Conservation (phyloP, 2,888 invertebrate genomes). For the Epinotia ramella region DNA sequence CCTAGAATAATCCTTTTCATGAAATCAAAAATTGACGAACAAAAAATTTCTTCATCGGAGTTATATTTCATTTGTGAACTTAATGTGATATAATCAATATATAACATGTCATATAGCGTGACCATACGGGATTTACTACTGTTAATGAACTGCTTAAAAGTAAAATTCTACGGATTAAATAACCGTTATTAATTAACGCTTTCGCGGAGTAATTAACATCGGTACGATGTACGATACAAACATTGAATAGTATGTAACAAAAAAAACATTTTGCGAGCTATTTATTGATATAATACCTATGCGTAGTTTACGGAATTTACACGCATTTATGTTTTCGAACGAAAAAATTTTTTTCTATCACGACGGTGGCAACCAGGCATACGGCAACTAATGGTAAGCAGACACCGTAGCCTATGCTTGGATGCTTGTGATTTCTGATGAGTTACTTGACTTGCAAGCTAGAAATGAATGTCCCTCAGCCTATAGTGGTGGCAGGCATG, state of each 20-base stretch:
- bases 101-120: conserved; percentile 9
- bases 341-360: too few species aligned
- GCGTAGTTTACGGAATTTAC: neutral
- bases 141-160: neutral
- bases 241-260: neutral
- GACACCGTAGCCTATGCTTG: too few species aligned
- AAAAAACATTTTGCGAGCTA: neutral
- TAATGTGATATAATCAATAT: neutral
- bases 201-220: conserved; percentile 8
- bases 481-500: too few species aligned
- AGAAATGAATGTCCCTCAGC: too few species aligned
- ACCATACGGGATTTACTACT: neutral
- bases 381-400: too few species aligned
- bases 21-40: too few species aligned
- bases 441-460: too few species aligned
- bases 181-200: conserved; percentile 16
- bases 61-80: neutral
- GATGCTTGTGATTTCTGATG: too few species aligned
- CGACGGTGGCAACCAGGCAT: too few species aligned
- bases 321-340: too few species aligned
- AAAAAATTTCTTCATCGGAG: neutral
- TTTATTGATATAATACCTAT: too few species aligned
- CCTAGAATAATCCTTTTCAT: too few species aligned
- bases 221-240: neutral
- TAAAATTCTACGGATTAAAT: conserved; percentile 3